Base-by-base conservation (phyloP, 1,140 invertebrate genomes). In the Pseudomyrmex dendroicus region DNA sequence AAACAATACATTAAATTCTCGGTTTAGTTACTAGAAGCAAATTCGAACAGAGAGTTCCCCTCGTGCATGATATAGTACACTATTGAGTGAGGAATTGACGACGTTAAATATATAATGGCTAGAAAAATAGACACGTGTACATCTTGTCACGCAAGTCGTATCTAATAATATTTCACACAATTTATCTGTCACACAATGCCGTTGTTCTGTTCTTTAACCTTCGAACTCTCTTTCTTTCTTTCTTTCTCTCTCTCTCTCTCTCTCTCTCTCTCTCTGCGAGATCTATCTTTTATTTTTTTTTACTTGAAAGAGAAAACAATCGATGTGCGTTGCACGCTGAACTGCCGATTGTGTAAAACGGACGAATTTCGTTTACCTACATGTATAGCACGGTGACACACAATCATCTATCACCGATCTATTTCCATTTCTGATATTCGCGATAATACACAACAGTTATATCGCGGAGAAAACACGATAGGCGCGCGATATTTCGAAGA, bases 21-120 rank as follows among this genome's bases (percentile, higher is more conserved):
- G 35, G 5, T 35, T 35, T 35, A 35, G 35, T 35, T 35, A 35
- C 35, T 35, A 35, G 35, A 35, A 5, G 35, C 5, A 35, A 35
- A 0, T 35, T 35, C 0, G 35, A 35, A 35, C 35, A 35, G 35
- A 35, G 35, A 35, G 35, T 5, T 35, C 35, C 35, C 35, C 35
- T 50, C 50, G 7, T 12, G 50, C 12, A 50, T 50, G 12, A 44
- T 80, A 62, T 13, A 44, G 7, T 50, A 44, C 20, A 22, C 68
- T 78, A 70, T 12, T 50, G 66, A 17, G 66, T 70, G 76, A 80
- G 70, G 70, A 22, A 80, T 80, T 15, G 44, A 22, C 66, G 57
- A 15, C 3, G 35, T 70, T 80, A 59, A 80, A 80, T 70, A 80
- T 35, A 35, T 63, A 12, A 5, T 68, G 35, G 17, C 44, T 59